Base-by-base conservation (phyloP, 2,888 invertebrate species). In the Miltochrista miniata region DNA sequence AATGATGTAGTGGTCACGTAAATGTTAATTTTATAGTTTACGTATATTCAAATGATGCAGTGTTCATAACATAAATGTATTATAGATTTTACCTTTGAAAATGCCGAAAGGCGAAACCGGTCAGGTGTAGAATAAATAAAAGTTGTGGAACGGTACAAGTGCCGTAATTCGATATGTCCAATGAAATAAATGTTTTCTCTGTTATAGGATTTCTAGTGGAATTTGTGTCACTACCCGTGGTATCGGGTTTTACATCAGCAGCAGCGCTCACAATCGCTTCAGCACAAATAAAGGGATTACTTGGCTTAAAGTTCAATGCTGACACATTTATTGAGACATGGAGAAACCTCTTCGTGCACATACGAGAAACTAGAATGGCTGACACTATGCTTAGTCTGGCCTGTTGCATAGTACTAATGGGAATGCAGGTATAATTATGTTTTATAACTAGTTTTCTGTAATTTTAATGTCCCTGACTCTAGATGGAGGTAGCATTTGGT, bases 241-340 rank as follows among this genome's bases (percentile, higher is more conserved):
- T 95, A 1, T 93, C 94, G 1, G 96, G 95, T 0, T 96, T 96
- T 76, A 95, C 96, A 2, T 95, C 96, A 0, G 96, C 96, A 0
- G 95, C 96, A 0, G 95, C 96, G 7, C 72, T 96, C 3, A 95
- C 95, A 11, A 96, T 96, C 61, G 95, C 95, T 0, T 94, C 94
- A 7, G 94, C 95, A 0, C 96, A 96, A 79, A 87, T 95, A n/a
- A 95, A 95, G 68, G 94, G 93, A 14, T 79, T 95, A 10, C 78
- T 95, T 1, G 95, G 95, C 0, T 72, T 95, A 1, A 87, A 80
- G 50, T 94, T 93, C 68, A 88, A 85, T 4, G 93, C 94, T 0
- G 94, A 95, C 64, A 92, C 89, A 10, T 95, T 95, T 69, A 63
- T 93, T 12, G 88, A 91, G 0, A 94, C 93, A 2, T 94, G 94